Conservation (phyloP, 64 coral and sea anemone genomes). For the Porites australiensis region DNA sequence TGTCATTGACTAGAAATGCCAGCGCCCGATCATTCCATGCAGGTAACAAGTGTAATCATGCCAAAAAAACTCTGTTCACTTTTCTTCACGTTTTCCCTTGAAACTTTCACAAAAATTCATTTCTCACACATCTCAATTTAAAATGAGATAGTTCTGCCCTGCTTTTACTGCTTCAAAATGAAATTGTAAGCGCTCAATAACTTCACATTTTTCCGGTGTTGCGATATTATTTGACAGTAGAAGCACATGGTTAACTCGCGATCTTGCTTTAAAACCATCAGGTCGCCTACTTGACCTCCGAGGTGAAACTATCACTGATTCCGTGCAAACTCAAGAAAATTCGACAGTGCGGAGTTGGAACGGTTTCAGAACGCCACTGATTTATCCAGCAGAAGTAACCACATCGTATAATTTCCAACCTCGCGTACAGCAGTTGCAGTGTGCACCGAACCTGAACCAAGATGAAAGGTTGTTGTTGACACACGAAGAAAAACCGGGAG, state of each 20-base stretch:
- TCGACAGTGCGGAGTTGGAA: constrained; percentile 36
- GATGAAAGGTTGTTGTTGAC: background rate
- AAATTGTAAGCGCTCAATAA: background rate
- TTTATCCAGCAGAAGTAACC: constrained; percentile 74
- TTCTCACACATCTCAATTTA: background rate
- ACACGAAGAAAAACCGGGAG: background rate
- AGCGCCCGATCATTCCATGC: background rate
- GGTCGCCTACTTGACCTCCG: constrained; percentile 17
- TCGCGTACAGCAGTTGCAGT: background rate
- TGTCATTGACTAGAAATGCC: background rate
- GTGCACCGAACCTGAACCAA: background rate
- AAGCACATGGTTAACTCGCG: constrained; percentile 15
- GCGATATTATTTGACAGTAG: background rate
- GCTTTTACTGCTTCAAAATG: background rate
- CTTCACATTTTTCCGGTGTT: background rate
- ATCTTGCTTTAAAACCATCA: constrained; percentile 26
- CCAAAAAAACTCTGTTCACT: background rate
- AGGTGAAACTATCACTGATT: constrained; percentile 31
- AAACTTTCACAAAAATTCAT: background rate
- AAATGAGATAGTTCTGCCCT: background rate
- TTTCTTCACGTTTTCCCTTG: background rate
- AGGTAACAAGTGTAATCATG: constrained; percentile 74
- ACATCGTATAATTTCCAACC: background rate
- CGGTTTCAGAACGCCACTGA: constrained; percentile 30
- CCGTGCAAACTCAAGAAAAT: constrained; percentile 1